Evolutionary conservation across 2,113 vertebrate species (phyloP).

Genomic region (Girardinichthys multiradiatus): DNA sequence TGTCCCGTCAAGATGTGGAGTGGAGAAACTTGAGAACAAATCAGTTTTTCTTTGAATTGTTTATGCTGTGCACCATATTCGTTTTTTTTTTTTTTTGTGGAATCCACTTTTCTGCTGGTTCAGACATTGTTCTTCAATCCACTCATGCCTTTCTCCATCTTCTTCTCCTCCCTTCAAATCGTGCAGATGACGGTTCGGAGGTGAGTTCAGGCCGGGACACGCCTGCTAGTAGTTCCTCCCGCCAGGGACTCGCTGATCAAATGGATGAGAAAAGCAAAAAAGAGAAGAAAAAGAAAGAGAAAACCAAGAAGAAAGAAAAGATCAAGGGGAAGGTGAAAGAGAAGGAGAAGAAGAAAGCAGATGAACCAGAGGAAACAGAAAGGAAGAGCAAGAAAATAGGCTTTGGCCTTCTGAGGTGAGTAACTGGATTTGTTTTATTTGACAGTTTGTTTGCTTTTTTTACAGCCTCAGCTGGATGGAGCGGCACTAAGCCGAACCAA

Average conservation of each 20-base stretch:
- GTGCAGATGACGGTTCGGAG: constrained; percentile 88
- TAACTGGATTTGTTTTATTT: neutral
- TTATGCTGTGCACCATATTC: neutral
- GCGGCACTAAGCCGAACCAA: neutral
- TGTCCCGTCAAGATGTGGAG: constrained; percentile 7
- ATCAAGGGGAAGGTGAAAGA: constrained; percentile 86
- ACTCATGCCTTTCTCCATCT: neutral
- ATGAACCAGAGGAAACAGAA: constrained; percentile 87
- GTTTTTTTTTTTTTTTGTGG: neutral
- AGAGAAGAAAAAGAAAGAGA: constrained; percentile 84
- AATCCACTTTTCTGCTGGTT: neutral
- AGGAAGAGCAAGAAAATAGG: constrained; percentile 93
- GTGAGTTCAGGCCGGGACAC: constrained; percentile 89
- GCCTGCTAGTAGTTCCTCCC: constrained; percentile 83
- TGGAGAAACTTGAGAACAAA: neutral
- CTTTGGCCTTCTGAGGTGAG: constrained; percentile 90
- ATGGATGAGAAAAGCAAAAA: constrained; percentile 74
- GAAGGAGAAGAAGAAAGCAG: constrained; percentile 89
- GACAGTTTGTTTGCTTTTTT: neutral
- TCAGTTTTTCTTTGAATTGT: neutral
- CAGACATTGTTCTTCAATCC: neutral
- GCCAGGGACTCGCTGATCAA: constrained; percentile 76
- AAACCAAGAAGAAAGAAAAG: constrained; percentile 88
- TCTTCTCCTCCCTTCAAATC: constrained; percentile 3
- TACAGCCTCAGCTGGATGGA: neutral